Base-by-base conservation (phyloP, 2,113 vertebrate species). In the Petroica traversi region DNA sequence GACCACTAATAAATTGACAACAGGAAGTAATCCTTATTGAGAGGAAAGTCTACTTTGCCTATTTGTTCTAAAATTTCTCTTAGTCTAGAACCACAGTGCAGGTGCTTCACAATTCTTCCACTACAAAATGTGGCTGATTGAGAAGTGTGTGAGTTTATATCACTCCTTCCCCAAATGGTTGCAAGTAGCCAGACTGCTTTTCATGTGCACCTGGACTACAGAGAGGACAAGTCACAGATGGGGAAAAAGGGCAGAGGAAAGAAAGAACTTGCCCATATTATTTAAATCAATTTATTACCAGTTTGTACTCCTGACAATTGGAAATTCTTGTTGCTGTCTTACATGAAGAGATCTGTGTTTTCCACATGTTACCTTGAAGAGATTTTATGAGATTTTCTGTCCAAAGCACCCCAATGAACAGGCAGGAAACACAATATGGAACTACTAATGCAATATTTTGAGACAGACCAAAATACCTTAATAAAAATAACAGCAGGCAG, bases 401-500 rank as follows among this genome's bases (percentile, higher is more conserved):
- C 36, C 24, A 34, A 73, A 55, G 19, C 40, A 68, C 29, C 8
- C 29, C 20, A 34, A 51, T 33, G 31, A 28, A 23, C 18, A 64
- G 4, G 7, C 0, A 0, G 14, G 19, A 71, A 91, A 67, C 15
- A 74, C 11, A 64, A 34, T 11, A 23, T 6, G 3, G 17, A 79
- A 43, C 6, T 38, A 54, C 15, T n/a, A 82, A 55, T 34, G 26
- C 28, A 63, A 20, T 9, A 25, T 79, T 63, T 64, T 75, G 26
- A 83, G n/a, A 69, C 8, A 61, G 24, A 61, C 1, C 5, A 75
- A 67, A 92, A 78, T 64, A 40, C 10, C 14, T 16, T 96, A 69
- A 52, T 33, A 71, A 29, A 19, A 49, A 52, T 18, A 85, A 18
- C 17, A 88, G 20, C 17, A 61, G 34, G 20, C 14, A 75, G 28